Evolutionary conservation across 2,113 vertebrate genomes (phyloP).

Genomic region (Cricetomys ansorgei): DNA sequence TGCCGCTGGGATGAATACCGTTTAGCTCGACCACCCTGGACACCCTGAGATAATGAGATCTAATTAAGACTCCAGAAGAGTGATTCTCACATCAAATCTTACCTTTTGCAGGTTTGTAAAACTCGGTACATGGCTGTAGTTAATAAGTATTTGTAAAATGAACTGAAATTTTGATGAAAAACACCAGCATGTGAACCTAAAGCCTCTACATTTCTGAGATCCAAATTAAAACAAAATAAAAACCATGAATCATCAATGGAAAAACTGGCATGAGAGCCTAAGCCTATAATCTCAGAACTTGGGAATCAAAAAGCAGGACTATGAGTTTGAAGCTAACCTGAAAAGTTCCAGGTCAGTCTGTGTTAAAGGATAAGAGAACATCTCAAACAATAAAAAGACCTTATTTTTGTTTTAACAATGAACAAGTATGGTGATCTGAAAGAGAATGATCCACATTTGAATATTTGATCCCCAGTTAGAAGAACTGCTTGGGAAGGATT

Average conservation of each 20-base stretch:
- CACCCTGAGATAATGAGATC: conserved; percentile 83
- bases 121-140: background rate
- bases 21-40: conserved; percentile 93
- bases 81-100: background rate
- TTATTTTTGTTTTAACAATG: background rate
- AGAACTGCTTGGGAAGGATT: background rate
- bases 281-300: background rate
- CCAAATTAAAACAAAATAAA: conserved; percentile 25
- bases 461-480: background rate
- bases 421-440: background rate
- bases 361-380: background rate
- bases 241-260: background rate
- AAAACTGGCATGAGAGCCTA: background rate
- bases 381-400: background rate
- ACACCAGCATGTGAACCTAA: conserved; percentile 10
- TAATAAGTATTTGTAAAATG: conserved; percentile 43
- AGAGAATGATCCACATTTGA: background rate
- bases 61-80: background rate
- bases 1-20: conserved; percentile 98
- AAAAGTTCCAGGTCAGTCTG: background rate
- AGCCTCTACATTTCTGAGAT: background rate
- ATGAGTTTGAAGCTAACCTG: background rate
- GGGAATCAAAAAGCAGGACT: background rate
- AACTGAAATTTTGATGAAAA: conserved; percentile 39
- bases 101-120: background rate